Evolutionary conservation across 1,140 invertebrate genomes (phyloP).

Genomic region (Leptoteleia sp.): DNA sequence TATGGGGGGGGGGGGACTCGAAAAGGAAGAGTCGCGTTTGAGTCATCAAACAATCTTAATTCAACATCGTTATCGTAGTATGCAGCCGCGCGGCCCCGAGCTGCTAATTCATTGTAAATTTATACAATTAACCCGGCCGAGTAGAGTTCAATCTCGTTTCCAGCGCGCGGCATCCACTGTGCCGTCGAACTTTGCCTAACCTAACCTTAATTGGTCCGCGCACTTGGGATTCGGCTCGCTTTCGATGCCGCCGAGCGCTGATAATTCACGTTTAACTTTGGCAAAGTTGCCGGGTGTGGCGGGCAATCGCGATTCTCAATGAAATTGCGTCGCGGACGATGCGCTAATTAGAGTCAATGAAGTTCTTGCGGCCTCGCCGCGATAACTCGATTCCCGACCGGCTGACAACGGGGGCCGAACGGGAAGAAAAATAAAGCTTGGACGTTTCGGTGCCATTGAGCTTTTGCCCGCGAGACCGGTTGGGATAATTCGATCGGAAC

Average conservation of each 20-base stretch:
- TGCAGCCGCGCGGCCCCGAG: conserved; percentile 36
- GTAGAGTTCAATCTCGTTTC: conserved; percentile 62
- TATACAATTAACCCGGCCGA: conserved; percentile 70
- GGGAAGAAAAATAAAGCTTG: conserved; percentile 9
- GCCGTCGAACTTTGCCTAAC: conserved; percentile 65
- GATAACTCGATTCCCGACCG: conserved; percentile 51
- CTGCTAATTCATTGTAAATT: conserved; percentile 72
- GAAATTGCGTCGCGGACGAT: conserved; percentile 62
- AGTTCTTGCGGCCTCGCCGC: conserved; percentile 49
- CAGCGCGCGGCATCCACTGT: conserved; percentile 55
- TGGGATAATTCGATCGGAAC: conserved; percentile 10
- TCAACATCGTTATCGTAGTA: conserved; percentile 29
- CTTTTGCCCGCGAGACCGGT: not conserved
- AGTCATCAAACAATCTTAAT: conserved; percentile 49
- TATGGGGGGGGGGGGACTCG: no score
- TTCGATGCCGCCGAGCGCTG: conserved; percentile 60
- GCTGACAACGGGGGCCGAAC: conserved; percentile 43
- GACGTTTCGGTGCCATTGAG: conserved; percentile 16
- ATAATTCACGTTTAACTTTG: conserved; percentile 68
- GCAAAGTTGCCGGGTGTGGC: conserved; percentile 60
- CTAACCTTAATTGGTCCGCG: conserved; percentile 67
- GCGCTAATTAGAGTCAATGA: conserved; percentile 63
- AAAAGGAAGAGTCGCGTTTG: conserved; percentile 33
- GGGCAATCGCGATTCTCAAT: conserved; percentile 64
- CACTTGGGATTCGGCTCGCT: conserved; percentile 64